These are phyloP conservation scores for Sitophilus oryzae DNA, from an alignment of 1,140 invertebrate genomes.

Conservation along the genomic window DNA sequence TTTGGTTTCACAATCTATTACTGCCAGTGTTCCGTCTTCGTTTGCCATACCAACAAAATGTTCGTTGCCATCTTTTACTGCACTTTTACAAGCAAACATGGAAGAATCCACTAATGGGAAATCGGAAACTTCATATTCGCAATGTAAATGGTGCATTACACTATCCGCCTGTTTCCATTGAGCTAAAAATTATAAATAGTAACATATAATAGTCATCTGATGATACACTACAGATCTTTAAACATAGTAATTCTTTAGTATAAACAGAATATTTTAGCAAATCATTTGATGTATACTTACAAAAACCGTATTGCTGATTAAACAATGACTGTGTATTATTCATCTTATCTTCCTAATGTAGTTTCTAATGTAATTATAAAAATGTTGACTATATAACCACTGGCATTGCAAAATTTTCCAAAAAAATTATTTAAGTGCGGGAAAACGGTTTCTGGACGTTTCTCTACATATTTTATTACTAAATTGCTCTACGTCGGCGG, in stretches of 20 bases:
- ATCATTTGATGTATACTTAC: conserved; percentile 25
- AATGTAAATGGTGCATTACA: conserved; percentile 14
- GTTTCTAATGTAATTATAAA: too few species aligned
- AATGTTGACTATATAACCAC: not conserved
- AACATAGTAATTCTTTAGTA: too few species aligned
- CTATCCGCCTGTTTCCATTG: conserved; percentile 18
- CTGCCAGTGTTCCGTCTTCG: conserved; percentile 71
- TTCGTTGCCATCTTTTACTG: conserved; percentile 47
- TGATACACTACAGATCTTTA: too few species aligned
- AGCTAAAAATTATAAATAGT: too few species aligned
- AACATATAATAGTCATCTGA: too few species aligned
- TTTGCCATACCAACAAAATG: conserved; percentile 74
- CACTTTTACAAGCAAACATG: conserved; percentile 61
- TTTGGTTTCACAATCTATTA: conserved; percentile 49
- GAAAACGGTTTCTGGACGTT: conserved; percentile 7
- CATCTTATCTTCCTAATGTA: not conserved
- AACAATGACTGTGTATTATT: conserved; percentile 14
- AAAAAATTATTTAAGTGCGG: not conserved
- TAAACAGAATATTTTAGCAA: too few species aligned
- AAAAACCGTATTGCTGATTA: conserved; percentile 22
- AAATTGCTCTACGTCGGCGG: too few species aligned
- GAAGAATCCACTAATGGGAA: conserved; percentile 39
- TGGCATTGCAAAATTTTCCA: not conserved
- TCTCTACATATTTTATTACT: too few species aligned
- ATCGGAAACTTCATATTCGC: conserved; percentile 8